Evolutionary conservation across 2,797 vertebrate species (phyloP).

Genomic region (Emydoidea blandingii): DNA sequence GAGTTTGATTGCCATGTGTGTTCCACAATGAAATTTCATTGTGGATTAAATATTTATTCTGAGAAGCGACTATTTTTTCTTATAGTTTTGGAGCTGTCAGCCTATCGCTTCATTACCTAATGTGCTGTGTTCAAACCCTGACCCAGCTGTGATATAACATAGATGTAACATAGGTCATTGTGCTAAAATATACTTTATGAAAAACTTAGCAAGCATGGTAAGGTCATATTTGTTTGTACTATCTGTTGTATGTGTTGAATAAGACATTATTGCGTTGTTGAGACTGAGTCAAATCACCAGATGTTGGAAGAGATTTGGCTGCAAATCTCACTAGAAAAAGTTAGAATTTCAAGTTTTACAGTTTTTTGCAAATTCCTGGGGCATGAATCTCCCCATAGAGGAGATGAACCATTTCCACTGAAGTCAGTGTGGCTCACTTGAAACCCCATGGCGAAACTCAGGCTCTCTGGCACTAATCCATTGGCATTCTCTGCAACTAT

Average conservation of each 20-base stretch:
- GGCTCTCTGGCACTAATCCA: background rate
- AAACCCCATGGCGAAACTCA: background rate
- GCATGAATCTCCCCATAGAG: background rate
- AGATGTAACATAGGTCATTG: background rate
- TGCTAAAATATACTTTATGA: background rate
- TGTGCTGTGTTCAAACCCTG: background rate
- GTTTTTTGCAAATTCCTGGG: background rate
- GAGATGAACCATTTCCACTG: background rate
- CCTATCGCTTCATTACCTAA: background rate
- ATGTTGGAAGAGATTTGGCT: background rate
- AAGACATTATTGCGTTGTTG: background rate
- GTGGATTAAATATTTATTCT: background rate
- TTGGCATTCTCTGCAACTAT: background rate
- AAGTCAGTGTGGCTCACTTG: background rate
- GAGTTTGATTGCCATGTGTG: background rate
- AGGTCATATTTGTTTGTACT: background rate
- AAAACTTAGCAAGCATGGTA: background rate
- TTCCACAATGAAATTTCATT: background rate
- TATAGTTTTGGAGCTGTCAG: background rate
- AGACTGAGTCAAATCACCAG: background rate
- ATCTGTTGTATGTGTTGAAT: background rate
- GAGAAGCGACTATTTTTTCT: background rate
- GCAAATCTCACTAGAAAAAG: background rate
- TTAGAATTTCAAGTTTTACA: background rate
- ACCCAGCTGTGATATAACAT: background rate